A percentile compares a stretch with the other conserved stretches of the same genome.
These are phyloP conservation scores for Thumatha senex DNA, from an alignment of 2,888 invertebrate species.

Conservation along the genomic window DNA sequence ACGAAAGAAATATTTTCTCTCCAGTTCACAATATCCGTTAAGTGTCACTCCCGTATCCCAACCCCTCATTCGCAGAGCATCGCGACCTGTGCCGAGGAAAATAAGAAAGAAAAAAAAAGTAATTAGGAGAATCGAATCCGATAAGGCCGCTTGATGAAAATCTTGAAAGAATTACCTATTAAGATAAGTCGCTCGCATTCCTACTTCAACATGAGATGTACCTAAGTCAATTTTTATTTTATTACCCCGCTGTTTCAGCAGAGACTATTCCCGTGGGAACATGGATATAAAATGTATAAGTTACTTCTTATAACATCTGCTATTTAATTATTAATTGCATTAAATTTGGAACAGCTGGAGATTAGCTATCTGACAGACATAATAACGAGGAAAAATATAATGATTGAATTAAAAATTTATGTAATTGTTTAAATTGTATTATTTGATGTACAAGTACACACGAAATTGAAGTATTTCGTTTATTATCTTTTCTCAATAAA, in stretches of 20 bases:
- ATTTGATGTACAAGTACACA: no score
- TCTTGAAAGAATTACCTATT: conserved; percentile 48
- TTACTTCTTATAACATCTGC: conserved; percentile 4
- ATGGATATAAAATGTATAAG: no score
- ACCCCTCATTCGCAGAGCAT: conserved; percentile 10
- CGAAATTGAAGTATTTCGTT: no score
- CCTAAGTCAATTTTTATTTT: conserved; percentile 26
- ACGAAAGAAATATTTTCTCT: conserved; percentile 9
- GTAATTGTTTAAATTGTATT: no score
- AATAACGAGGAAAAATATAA: no score
- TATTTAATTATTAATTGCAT: conserved; percentile 1
- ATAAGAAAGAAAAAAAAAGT: conserved; percentile 32
- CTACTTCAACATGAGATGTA: conserved; percentile 20
- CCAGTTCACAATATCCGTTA: conserved; percentile 18
- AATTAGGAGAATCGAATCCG: conserved; percentile 35
- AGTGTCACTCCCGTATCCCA: conserved; percentile 9
- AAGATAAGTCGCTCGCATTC: conserved; percentile 44
- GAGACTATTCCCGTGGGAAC: no score
- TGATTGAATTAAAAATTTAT: no score
- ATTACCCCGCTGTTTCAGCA: conserved; percentile 1
- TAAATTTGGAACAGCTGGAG: no score
- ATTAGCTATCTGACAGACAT: no score
- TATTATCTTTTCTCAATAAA: no score
- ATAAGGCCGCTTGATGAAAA: conserved; percentile 45
- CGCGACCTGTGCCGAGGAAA: conserved; percentile 10